Evolutionary conservation across 1,140 invertebrate genomes (phyloP), one percentile per base, ranked within the genome.

Genomic region (Sweltsa coloradensis): DNA sequence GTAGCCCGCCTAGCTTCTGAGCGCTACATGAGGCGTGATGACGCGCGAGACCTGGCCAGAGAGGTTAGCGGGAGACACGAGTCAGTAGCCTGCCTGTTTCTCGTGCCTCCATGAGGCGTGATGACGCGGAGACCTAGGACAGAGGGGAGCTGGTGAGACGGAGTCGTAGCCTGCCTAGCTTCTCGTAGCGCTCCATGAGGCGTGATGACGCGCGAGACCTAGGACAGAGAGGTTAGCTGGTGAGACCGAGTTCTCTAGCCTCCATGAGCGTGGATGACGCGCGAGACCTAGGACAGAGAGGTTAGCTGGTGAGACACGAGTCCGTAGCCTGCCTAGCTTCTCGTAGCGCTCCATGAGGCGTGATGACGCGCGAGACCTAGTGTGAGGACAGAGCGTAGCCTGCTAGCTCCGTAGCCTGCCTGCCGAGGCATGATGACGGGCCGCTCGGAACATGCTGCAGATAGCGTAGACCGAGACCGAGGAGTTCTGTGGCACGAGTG

Each of bases 311-410:
- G n/a, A 2, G n/a, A 18, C 4, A 34, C 4, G 18, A 34, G 5
- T 34, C 4, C 18, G 18, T 14, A 99, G 83, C 60, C 96, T 94
- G 34, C 79, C 83, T 14, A 99, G 69, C 68, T 93, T 94, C 67
- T 99, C 96, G 71, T 99, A 99, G 47, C 94, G 83, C 68, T 99
- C 96, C 94, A 99, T 97, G 55, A 81, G 78, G 62, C 85, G 83
- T 59, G 85, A 88, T 56, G 86, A 79, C 43, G 81, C 85, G 60
- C 85, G 77, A 56, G 85, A 81, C 68, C 86, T 88, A n/a, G n/a
- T n/a, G n/a, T n/a, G n/a, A n/a, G n/a, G n/a, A n/a, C n/a, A n/a
- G n/a, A n/a, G n/a, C n/a, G n/a, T n/a, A n/a, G n/a, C n/a, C n/a
- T n/a, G n/a, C n/a, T n/a, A n/a, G n/a, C n/a, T n/a, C n/a, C n/a